Evolutionary conservation across 2,888 invertebrate genomes (phyloP).

Genomic region (Tetragonisca angustula): DNA sequence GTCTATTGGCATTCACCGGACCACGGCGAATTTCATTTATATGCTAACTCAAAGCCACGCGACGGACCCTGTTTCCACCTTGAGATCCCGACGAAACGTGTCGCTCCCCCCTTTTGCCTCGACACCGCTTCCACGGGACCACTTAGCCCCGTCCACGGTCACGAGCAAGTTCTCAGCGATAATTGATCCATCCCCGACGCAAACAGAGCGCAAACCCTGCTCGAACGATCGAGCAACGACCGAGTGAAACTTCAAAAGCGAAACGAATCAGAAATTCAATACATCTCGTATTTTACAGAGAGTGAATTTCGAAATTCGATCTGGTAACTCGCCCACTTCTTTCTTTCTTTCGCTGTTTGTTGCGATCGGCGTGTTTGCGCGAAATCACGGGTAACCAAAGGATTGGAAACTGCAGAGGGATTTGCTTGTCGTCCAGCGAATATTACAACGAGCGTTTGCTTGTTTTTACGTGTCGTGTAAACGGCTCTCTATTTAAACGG

Average conservation of each 20-base stretch:
- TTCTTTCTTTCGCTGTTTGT: too few species aligned
- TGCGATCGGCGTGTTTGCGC: too few species aligned
- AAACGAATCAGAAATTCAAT: too few species aligned
- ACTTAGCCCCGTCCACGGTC: slow-evolving; percentile 36
- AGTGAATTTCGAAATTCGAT: too few species aligned
- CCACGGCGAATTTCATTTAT: slow-evolving; percentile 80
- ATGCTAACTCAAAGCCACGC: slow-evolving; percentile 77
- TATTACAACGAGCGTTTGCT: neutral
- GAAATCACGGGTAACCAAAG: neutral
- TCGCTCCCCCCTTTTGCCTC: slow-evolving; percentile 34
- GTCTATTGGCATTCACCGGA: slow-evolving; percentile 79
- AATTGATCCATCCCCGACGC: slow-evolving; percentile 39
- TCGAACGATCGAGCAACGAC: neutral
- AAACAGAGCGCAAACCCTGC: neutral
- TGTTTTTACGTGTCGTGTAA: neutral
- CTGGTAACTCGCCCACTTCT: too few species aligned
- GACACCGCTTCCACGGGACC: slow-evolving; percentile 22
- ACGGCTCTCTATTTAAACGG: neutral
- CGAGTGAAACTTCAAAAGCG: neutral
- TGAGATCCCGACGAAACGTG: slow-evolving; percentile 71
- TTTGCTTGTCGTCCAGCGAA: neutral
- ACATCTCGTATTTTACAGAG: too few species aligned
- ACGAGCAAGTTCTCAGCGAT: slow-evolving; percentile 17
- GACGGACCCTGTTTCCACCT: slow-evolving; percentile 67
- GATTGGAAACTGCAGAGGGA: neutral